A percentile compares a stretch with the other conserved stretches of the same genome.
Evolutionary conservation across 1,140 invertebrate genomes (phyloP).

Genomic region (Hyles euphorbiae): DNA sequence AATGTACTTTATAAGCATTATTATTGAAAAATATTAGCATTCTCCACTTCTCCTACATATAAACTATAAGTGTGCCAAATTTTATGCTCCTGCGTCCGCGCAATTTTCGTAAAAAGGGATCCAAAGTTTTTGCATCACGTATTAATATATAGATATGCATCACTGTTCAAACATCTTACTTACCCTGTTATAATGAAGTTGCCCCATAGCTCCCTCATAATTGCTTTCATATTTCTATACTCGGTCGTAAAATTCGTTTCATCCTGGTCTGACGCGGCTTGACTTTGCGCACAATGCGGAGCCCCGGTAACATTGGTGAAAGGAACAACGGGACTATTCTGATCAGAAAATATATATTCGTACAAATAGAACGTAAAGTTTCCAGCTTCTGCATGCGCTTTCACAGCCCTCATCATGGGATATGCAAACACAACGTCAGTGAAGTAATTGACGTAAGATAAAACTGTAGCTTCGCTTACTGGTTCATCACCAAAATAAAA

Average conservation of each 20-base stretch:
- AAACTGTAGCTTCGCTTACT: conserved; percentile 30
- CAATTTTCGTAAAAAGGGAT: too few relatives aligned
- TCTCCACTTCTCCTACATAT: too few relatives aligned
- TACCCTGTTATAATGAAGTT: conserved; percentile 32
- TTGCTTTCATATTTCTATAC: conserved; percentile 14
- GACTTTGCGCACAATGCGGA: conserved; percentile 34
- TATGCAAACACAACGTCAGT: conserved; percentile 43
- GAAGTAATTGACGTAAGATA: conserved; percentile 41
- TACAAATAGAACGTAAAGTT: conserved; percentile 45
- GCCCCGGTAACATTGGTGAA: conserved; percentile 31
- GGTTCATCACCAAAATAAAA: conserved; percentile 35
- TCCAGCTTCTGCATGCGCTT: conserved; percentile 30
- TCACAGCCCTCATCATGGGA: conserved; percentile 30
- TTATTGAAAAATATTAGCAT: too few relatives aligned
- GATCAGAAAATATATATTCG: conserved; percentile 39
- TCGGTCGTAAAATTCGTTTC: conserved; percentile 4
- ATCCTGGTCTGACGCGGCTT: conserved; percentile 25
- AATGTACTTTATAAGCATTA: too few relatives aligned
- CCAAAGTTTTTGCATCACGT: too few relatives aligned
- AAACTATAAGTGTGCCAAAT: too few relatives aligned
- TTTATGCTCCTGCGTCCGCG: too few relatives aligned
- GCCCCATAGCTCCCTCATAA: conserved; percentile 20
- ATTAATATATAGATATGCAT: too few relatives aligned
- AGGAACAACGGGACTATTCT: conserved; percentile 25
- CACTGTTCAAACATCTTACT: conserved; percentile 1